Conservation (phyloP, 2,888 invertebrate genomes). For the Lepidochitona cinerea region DNA sequence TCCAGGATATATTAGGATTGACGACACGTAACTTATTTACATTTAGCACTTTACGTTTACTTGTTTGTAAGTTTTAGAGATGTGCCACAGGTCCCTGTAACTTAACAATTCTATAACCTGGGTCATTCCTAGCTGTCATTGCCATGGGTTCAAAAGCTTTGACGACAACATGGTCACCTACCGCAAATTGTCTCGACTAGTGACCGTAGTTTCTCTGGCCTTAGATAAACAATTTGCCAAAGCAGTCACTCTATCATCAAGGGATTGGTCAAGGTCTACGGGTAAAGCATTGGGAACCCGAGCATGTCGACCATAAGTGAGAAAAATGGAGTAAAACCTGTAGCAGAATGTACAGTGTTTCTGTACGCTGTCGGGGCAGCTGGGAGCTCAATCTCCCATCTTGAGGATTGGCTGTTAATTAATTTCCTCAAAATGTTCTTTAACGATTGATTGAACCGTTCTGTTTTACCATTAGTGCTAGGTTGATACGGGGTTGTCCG, state of each 20-base stretch:
- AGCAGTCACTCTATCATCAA: background rate
- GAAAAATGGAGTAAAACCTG: conserved; percentile 8
- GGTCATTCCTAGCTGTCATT: background rate
- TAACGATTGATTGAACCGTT: conserved; percentile 2
- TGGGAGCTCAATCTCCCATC: background rate
- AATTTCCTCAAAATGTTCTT: too few species aligned
- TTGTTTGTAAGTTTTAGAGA: background rate
- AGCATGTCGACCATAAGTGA: conserved; percentile 7
- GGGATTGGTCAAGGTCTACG: background rate
- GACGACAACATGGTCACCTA: conserved; percentile 1
- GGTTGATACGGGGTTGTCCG: conserved; percentile 7
- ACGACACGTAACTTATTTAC: too few species aligned
- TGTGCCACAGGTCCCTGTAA: background rate
- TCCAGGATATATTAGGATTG: too few species aligned
- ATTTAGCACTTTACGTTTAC: too few species aligned
- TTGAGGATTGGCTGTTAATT: background rate
- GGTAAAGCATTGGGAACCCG: background rate
- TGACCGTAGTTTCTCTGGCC: background rate
- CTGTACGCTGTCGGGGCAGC: background rate
- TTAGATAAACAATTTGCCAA: background rate
- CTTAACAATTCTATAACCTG: background rate
- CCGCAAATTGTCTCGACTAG: background rate
- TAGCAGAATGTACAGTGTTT: background rate
- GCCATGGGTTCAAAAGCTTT: background rate
- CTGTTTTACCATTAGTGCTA: conserved; percentile 4